Evolutionary conservation across 2,113 vertebrate species (phyloP).

Genomic region (Panurus biarmicus): DNA sequence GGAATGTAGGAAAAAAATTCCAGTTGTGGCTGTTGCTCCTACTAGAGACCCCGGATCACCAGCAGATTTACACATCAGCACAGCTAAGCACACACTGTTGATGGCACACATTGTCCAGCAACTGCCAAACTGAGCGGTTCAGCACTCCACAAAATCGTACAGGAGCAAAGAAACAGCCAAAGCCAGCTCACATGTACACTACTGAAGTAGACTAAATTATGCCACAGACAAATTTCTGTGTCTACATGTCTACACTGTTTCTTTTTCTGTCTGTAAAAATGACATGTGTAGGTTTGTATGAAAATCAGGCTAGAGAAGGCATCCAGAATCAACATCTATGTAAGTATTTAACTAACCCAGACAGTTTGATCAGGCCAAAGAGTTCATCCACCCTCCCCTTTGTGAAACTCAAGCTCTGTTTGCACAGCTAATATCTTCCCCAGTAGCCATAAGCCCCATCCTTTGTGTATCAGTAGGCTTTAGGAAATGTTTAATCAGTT

Average conservation of each 20-base stretch:
- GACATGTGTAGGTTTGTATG: not conserved
- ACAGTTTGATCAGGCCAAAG: not conserved
- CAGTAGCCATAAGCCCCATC: not conserved
- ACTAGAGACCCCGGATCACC: not conserved
- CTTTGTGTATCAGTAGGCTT: not conserved
- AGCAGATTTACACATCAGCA: not conserved
- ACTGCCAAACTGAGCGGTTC: not conserved
- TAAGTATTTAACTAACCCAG: not conserved
- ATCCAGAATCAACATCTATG: not conserved
- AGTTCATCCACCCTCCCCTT: not conserved
- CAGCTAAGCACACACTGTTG: not conserved
- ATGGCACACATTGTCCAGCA: not conserved
- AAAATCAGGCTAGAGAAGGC: not conserved
- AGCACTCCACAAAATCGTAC: not conserved
- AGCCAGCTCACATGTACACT: not conserved
- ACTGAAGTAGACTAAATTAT: not conserved
- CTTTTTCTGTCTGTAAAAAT: not conserved
- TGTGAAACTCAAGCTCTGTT: constrained; percentile 1
- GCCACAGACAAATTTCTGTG: not conserved
- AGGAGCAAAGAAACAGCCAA: not conserved
- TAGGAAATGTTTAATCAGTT: not conserved
- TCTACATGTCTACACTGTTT: not conserved
- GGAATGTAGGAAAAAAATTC: not conserved
- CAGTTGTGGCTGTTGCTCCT: not conserved
- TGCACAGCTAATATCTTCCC: not conserved